Conservation (phyloP, 2,797 vertebrate genomes). For the Coregonus suidteri region DNA sequence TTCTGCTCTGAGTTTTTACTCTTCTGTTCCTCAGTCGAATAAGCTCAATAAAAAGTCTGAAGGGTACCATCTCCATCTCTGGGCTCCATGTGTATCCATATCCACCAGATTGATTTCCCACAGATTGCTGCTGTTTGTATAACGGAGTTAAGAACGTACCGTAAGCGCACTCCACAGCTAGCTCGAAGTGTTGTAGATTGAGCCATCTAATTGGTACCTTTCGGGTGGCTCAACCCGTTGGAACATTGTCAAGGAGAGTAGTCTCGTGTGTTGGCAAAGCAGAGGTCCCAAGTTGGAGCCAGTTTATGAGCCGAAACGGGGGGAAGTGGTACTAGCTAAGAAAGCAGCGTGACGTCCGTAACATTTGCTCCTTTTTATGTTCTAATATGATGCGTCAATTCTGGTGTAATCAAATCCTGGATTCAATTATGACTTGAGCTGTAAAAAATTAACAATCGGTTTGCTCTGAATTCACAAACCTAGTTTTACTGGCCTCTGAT, state of each 20-base stretch:
- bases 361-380: no score
- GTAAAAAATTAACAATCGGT: neutral
- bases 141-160: no score
- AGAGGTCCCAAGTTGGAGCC: no score
- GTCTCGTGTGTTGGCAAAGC: no score
- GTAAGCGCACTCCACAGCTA: neutral
- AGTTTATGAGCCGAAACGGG: no score
- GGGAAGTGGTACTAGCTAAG: no score
- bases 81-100: conserved; percentile 68
- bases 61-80: conserved; percentile 58
- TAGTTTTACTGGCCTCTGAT: neutral
- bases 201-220: no score
- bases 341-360: no score
- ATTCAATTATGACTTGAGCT: neutral
- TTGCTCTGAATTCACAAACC: neutral
- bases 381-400: neutral
- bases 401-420: neutral
- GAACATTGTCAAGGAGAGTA: no score
- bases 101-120: neutral
- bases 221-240: no score
- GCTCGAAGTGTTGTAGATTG: no score
- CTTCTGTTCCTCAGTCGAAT: neutral
- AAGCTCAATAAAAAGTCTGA: conserved; percentile 45
- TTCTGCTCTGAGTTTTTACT: conserved; percentile 44
- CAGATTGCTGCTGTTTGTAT: neutral